These are phyloP conservation scores for Andricus curvator DNA, from an alignment of 2,888 invertebrate species.

Conservation along the genomic window DNA sequence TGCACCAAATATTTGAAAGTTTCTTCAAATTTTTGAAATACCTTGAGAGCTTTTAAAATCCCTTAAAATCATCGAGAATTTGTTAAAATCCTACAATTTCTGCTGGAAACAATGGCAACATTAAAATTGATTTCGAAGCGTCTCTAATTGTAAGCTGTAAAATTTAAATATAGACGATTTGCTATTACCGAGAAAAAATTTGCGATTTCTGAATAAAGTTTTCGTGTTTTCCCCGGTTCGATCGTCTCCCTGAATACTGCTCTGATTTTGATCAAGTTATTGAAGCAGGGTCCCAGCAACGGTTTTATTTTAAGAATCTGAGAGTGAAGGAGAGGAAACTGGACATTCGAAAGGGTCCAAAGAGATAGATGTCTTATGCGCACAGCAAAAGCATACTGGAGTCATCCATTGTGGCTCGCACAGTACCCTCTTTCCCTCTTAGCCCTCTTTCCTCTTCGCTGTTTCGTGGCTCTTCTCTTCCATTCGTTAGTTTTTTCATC, in stretches of 20 bases:
- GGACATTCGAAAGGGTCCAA: constrained; percentile 49
- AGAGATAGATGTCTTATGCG: constrained; percentile 43
- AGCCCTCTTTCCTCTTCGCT: constrained; percentile 40
- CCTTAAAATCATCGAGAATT: too few species aligned
- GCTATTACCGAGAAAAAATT: too few species aligned
- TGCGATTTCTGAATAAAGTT: too few species aligned
- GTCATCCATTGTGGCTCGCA: constrained; percentile 13
- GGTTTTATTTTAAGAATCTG: constrained; percentile 28
- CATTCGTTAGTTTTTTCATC: constrained; percentile 71
- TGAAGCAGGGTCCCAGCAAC: constrained; percentile 13
- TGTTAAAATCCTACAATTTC: too few species aligned
- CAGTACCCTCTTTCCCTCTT: constrained; percentile 38
- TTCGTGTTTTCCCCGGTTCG: too few species aligned
- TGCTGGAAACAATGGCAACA: too few species aligned
- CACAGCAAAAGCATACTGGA: constrained; percentile 41
- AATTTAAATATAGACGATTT: too few species aligned
- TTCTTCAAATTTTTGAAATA: too few species aligned
- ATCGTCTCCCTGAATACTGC: background rate
- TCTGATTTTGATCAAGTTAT: background rate
- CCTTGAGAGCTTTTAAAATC: too few species aligned
- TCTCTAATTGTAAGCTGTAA: too few species aligned
- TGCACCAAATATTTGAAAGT: too few species aligned
- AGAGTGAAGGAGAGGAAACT: constrained; percentile 41
- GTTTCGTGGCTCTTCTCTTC: constrained; percentile 58
- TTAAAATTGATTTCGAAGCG: too few species aligned